Base-by-base conservation (phyloP, 2,113 vertebrate species). In the Silurus glanis region DNA sequence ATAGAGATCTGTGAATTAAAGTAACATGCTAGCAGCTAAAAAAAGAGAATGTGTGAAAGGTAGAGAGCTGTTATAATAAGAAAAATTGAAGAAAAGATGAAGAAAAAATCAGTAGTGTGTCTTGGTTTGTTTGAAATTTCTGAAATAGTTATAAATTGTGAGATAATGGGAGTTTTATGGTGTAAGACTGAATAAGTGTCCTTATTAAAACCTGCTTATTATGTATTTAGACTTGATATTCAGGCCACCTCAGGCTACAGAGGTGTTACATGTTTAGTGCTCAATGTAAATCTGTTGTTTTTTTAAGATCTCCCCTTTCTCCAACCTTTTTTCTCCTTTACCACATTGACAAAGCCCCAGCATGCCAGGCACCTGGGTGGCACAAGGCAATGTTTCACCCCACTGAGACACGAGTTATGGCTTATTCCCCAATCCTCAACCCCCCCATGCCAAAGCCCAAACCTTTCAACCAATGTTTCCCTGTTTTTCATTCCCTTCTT, bases 321-420 rank as follows among this genome's bases (percentile, higher is more conserved):
- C 16, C 28, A 72, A 72, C 28, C 85, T 37, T 62, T 80, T 66
- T 75, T 19, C 58, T 67, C 61, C 49, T 78, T 75, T 79, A n/a
- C 56, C n/a, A 13, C 14, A 12, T 49, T 72, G 13, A 75, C 51
- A 86, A 64, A 75, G 55, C 55, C 69, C 53, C 74, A 82, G 87
- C 49, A 51, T 88, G 83, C 71, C 71, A 83, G 62, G 69, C 88
- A 90, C 83, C 84, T 88, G 88, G 85, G 84, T 85, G 84, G 82
- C 88, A 90, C 84, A 28, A 72, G 81, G 74, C 51, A 80, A 71
- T 10, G 17, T 56, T 72, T 71, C 69, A 89, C 80, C 76, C 58
- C 69, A 80, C 76, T 67, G 67, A 72, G 81, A 83, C 56, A 83
- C 75, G 19, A 53, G 45, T 79, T 55, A 28, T 66, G n/a, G 28